Base-by-base conservation (phyloP, 2,113 vertebrate genomes). In the Pica pica region DNA sequence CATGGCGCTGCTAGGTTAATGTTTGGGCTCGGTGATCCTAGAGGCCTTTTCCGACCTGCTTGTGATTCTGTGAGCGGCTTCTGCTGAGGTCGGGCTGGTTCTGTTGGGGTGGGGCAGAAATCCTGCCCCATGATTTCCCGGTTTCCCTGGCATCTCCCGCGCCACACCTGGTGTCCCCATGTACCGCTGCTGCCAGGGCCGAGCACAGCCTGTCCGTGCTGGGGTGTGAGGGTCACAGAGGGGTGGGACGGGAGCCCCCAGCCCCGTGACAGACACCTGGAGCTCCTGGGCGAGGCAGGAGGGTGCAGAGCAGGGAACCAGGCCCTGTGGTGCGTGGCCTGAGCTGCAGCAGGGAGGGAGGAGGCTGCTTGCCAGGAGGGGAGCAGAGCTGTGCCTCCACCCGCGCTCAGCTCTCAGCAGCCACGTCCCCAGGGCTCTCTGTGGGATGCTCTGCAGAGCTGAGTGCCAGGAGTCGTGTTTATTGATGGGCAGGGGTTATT, bases 51-150 rank as follows among this genome's bases (percentile, higher is more conserved):
- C 46, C 0, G 1, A 5, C 39, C 6, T 13, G 23, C 26, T 9
- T 0, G 1, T 9, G 22, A 2, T 3, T 37, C 52, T 8, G 4
- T 19, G 55, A 23, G 6, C 12, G 13, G 39, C 28, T 33, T 11
- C 27, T 22, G 24, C 46, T 3, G 83, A 4, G 27, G 8, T 4
- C 2, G 0, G 22, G 6, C 26, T 1, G 13, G 11, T 26, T 83
- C 22, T 46, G 8, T 3, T 30, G 65, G 27, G 3, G 2, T 19
- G 44, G 33, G 46, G 4, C n/a, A n/a, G n/a, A n/a, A n/a, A n/a
- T 60, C 41, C 20, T 31, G 5, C 3, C 41, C 37, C 5, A 0
- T 0, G 2, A 0, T 63, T 33, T 47, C 28, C 16, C 16, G 3
- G 2, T 63, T 37, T 64, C 37, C 20, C 15, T 19, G 55, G 27